phyloP scores from a whole-genome alignment of 2,797 vertebrate species.

The Rhinogobio ventralis region DNA sequence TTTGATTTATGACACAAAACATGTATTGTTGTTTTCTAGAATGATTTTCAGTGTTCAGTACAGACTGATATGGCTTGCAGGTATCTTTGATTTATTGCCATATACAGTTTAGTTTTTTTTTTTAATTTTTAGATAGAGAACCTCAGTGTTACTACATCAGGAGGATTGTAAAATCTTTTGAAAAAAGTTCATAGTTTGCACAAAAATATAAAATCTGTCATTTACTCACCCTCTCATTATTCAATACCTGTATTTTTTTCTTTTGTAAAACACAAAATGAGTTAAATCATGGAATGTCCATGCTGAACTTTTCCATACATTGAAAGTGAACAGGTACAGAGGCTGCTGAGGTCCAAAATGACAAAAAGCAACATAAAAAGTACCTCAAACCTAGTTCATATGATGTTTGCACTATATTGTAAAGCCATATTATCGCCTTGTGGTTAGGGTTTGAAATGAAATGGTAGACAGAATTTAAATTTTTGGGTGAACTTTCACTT shows the following conservation, averaged over 20 bases:
- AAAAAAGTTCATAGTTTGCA: neutral
- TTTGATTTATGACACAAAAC: neutral
- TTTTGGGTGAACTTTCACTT: neutral
- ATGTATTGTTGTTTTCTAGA: neutral
- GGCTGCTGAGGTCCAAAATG: neutral
- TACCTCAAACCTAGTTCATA: neutral
- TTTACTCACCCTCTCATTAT: neutral
- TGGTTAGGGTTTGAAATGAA: neutral
- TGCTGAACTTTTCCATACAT: neutral
- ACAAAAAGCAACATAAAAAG: neutral
- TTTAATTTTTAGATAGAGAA: neutral
- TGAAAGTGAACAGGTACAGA: neutral
- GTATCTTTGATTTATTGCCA: neutral
- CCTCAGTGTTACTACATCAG: neutral
- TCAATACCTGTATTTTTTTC: neutral
- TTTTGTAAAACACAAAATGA: neutral
- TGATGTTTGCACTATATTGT: neutral
- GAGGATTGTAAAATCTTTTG: neutral
- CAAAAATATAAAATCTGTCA: neutral
- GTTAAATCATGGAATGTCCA: neutral
- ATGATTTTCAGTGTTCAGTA: neutral
- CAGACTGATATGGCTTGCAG: neutral
- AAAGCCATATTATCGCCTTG: neutral
- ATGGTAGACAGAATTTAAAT: neutral
- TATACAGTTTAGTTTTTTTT: neutral